These are phyloP conservation scores for Andrena dorsata DNA, from an alignment of 2,888 invertebrate genomes.

Conservation along the genomic window DNA sequence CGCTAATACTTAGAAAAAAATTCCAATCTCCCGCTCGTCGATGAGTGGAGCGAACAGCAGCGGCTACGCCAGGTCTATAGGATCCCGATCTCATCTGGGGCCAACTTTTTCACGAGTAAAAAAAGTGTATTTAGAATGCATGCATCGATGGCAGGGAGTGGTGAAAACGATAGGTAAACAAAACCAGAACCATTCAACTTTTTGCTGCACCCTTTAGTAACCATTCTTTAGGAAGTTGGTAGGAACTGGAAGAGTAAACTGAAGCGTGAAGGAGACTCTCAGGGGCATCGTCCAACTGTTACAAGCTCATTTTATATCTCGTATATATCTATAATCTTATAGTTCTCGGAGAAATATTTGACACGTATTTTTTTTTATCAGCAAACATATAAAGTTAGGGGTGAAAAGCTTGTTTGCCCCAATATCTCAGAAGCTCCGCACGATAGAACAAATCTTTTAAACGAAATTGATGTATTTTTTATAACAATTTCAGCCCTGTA, in stretches of 20 bases:
- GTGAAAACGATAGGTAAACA: neutral
- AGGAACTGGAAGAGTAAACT: neutral
- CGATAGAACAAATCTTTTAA: too few relatives aligned
- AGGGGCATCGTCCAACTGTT: neutral
- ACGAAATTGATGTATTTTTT: too few relatives aligned
- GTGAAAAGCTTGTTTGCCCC: too few relatives aligned
- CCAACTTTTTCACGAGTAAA: conserved; percentile 9
- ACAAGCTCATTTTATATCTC: too few relatives aligned
- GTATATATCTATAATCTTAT: too few relatives aligned
- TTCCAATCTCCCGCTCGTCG: conserved; percentile 44
- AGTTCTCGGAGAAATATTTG: too few relatives aligned
- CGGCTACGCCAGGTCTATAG: neutral
- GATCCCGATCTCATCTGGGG: conserved; percentile 6
- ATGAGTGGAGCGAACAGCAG: conserved; percentile 27
- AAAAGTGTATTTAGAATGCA: conserved; percentile 2
- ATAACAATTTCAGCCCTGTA: too few relatives aligned
- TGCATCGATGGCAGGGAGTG: neutral
- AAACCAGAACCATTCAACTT: neutral
- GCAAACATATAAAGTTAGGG: too few relatives aligned
- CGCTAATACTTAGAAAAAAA: conserved; percentile 25
- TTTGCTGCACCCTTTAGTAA: neutral
- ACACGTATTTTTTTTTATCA: too few relatives aligned
- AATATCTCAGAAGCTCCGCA: too few relatives aligned
- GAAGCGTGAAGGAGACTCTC: neutral
- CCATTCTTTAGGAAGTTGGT: neutral